These are phyloP conservation scores for Ceramica pisi DNA, from an alignment of 2,888 invertebrate genomes.

Conservation along the genomic window DNA sequence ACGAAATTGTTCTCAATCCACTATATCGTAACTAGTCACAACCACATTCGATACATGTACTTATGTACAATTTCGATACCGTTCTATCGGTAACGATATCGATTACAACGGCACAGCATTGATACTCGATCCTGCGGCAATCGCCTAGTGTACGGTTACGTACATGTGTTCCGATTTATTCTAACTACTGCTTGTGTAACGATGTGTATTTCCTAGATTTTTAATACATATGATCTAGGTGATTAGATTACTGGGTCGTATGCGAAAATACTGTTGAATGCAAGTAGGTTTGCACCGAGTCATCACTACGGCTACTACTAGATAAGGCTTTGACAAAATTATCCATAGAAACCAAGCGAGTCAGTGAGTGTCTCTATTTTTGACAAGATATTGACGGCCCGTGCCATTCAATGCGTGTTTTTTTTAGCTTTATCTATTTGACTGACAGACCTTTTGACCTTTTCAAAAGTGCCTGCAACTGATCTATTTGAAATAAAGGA, in stretches of 20 bases:
- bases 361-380: too few relatives aligned
- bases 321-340: background rate
- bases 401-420: too few relatives aligned
- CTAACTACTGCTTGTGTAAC: slow-evolving; percentile 45
- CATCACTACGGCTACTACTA: background rate
- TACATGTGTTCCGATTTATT: slow-evolving; percentile 60
- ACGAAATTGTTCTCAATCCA: slow-evolving; percentile 3
- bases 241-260: slow-evolving; percentile 44
- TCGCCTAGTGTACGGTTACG: slow-evolving; percentile 67
- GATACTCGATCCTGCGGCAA: slow-evolving; percentile 70
- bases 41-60: slow-evolving; percentile 48
- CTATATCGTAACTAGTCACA: slow-evolving; percentile 2
- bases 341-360: too few relatives aligned
- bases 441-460: too few relatives aligned
- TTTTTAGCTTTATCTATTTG: too few relatives aligned
- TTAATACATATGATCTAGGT: slow-evolving; percentile 51
- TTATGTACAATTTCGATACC: slow-evolving; percentile 59
- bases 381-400: too few relatives aligned
- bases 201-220: slow-evolving; percentile 50
- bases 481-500: too few relatives aligned
- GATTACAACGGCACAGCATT: slow-evolving; percentile 65
- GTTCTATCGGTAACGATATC: slow-evolving; percentile 65
- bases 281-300: background rate
- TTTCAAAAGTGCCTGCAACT: too few relatives aligned
- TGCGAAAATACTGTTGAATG: slow-evolving; percentile 17